phyloP scores from a whole-genome alignment of 2,888 invertebrate genomes.

The Polyommatus icarus region DNA sequence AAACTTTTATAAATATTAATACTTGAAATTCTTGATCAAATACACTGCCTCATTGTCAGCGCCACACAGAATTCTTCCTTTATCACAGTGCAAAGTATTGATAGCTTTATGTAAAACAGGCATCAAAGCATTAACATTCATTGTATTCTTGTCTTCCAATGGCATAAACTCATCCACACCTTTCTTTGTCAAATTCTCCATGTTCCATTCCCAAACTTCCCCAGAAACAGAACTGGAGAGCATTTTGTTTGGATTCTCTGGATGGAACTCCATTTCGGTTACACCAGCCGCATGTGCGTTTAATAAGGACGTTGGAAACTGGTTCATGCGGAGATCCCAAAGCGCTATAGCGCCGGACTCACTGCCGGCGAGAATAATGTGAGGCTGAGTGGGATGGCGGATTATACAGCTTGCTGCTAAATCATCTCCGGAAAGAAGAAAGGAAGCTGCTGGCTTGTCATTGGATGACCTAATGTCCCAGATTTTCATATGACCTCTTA shows the following conservation, averaged over 20 bases:
- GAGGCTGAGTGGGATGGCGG: conserved; percentile 93
- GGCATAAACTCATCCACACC: conserved; percentile 82
- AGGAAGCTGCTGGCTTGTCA: conserved; percentile 84
- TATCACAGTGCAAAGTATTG: conserved; percentile 90
- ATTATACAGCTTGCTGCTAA: conserved; percentile 87
- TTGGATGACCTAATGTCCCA: conserved; percentile 88
- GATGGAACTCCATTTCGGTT: conserved; percentile 93
- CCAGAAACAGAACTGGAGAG: conserved; percentile 91
- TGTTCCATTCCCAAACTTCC: conserved; percentile 95
- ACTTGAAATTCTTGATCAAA: conserved; percentile 84
- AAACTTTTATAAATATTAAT: conserved; percentile 30
- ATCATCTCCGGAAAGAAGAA: conserved; percentile 87
- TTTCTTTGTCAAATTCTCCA: conserved; percentile 75
- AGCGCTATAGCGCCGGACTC: conserved; percentile 93
- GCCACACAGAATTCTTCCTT: conserved; percentile 88
- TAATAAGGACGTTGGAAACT: conserved; percentile 89
- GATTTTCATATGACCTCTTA: conserved; percentile 93
- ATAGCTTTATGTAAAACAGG: conserved; percentile 87
- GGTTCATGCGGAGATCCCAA: conserved; percentile 93
- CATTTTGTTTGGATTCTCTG: conserved; percentile 90
- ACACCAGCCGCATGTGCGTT: conserved; percentile 88
- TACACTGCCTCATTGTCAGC: conserved; percentile 95
- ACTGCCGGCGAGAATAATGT: conserved; percentile 90
- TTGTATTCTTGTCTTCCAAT: conserved; percentile 83
- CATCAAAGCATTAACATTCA: conserved; percentile 88